A percentile compares a stretch with the other conserved stretches of the same genome.
Conservation (phyloP, 30 jellyfish, hydroid and myxozoan species). For the Calvadosia cruxmelitensis region DNA sequence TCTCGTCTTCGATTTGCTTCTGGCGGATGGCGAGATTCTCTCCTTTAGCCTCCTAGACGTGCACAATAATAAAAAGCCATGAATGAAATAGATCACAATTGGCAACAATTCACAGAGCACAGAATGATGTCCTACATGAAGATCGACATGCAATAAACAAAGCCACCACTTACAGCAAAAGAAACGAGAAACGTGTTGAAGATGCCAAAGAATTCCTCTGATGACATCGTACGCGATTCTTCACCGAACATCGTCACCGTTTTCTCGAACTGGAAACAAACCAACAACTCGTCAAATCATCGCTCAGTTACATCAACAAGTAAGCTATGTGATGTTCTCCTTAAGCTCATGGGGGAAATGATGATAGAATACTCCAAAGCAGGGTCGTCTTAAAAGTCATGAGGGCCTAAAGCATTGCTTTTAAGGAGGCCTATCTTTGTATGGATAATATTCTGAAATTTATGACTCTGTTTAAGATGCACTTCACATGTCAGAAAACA, state of each 20-base stretch:
- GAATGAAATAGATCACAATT: neutral
- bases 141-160: neutral
- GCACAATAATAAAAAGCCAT: neutral
- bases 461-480: no score
- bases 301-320: no score
- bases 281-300: no score
- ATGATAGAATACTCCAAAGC: no score
- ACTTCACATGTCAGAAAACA: no score
- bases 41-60: constrained; percentile 71
- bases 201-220: constrained; percentile 72
- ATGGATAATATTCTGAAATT: no score
- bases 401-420: no score
- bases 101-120: neutral
- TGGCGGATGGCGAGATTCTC: constrained; percentile 62
- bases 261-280: constrained; percentile 41
- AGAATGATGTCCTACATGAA: neutral
- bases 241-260: constrained; percentile 71
- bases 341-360: no score
- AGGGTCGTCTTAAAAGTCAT: no score
- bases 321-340: no score
- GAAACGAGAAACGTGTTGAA: constrained; percentile 62
- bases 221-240: constrained; percentile 43
- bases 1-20: constrained; percentile 73
- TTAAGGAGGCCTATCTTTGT: no score
- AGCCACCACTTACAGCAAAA: constrained; percentile 49